These are phyloP conservation scores for Megaleporinus macrocephalus DNA, from an alignment of 2,113 vertebrate species.

Conservation along the genomic window DNA sequence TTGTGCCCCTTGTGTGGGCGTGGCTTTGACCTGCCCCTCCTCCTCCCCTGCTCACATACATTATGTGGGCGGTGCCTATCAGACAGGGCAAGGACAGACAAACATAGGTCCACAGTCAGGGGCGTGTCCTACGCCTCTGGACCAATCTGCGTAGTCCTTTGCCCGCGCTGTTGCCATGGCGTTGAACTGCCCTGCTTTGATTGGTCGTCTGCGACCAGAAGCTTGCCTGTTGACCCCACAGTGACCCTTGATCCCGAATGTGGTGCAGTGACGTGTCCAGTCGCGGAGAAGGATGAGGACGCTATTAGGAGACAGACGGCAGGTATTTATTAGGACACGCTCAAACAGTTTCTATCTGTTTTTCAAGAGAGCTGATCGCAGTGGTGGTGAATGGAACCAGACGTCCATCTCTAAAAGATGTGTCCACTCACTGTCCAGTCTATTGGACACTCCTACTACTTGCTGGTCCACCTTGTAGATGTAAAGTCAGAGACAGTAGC, in stretches of 20 bases:
- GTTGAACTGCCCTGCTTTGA: constrained; percentile 75
- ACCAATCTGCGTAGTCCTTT: constrained; percentile 62
- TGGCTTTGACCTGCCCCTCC: constrained; percentile 52
- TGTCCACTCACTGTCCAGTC: no score
- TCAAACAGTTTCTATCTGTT: no score
- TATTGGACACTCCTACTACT: no score
- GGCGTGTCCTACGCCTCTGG: not conserved
- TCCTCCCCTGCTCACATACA: constrained; percentile 75
- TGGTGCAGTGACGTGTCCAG: not conserved
- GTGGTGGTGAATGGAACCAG: no score
- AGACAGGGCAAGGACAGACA: constrained; percentile 34
- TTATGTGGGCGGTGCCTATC: constrained; percentile 67
- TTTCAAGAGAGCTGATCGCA: no score
- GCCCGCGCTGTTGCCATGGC: constrained; percentile 61
- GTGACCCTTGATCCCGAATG: constrained; percentile 33
- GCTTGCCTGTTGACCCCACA: constrained; percentile 68
- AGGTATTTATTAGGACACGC: not conserved
- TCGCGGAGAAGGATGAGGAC: not conserved
- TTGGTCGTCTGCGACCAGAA: constrained; percentile 64
- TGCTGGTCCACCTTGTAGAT: no score
- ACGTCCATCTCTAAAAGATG: no score
- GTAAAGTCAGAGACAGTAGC: no score
- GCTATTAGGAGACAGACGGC: not conserved
- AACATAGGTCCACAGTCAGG: not conserved
- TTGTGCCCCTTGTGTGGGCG: constrained; percentile 65